These are phyloP conservation scores for Agrochola macilenta DNA, from an alignment of 2,888 invertebrate genomes.

Conservation along the genomic window DNA sequence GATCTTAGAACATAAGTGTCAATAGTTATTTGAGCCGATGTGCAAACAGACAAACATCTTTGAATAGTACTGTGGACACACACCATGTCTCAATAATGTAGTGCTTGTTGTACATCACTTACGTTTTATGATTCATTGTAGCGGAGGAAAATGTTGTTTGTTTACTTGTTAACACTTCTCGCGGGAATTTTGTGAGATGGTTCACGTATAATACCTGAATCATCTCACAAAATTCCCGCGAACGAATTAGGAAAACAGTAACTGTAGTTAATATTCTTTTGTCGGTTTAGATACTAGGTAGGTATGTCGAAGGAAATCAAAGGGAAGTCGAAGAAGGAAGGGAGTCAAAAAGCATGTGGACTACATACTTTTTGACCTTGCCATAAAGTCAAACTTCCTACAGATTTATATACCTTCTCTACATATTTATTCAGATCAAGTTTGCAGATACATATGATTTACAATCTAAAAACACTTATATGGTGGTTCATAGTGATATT, in stretches of 20 bases:
- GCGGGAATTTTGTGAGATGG: neutral
- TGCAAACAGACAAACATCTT: slow-evolving; percentile 67
- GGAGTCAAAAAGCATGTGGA: too few relatives aligned
- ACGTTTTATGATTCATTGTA: slow-evolving; percentile 33
- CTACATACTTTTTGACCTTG: too few relatives aligned
- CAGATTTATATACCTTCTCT: too few relatives aligned
- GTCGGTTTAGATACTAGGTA: neutral
- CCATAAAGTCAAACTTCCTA: too few relatives aligned
- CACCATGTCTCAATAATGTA: slow-evolving; percentile 49
- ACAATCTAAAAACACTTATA: neutral
- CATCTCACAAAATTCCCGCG: too few relatives aligned
- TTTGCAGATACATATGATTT: neutral
- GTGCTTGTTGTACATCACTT: slow-evolving; percentile 45
- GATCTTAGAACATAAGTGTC: slow-evolving; percentile 41
- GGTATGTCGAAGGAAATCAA: neutral
- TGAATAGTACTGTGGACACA: slow-evolving; percentile 54
- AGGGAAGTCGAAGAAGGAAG: too few relatives aligned
- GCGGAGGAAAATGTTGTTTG: neutral
- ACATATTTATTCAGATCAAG: neutral
- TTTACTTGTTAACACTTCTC: slow-evolving; percentile 23
- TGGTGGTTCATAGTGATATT: neutral
- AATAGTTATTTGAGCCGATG: slow-evolving; percentile 35
- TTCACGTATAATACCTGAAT: slow-evolving; percentile 15
- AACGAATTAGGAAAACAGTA: slow-evolving; percentile 1
- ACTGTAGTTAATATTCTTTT: neutral